These are phyloP conservation scores for Phaetusa simplex DNA, from an alignment of 2,113 vertebrate species.

Conservation along the genomic window DNA sequence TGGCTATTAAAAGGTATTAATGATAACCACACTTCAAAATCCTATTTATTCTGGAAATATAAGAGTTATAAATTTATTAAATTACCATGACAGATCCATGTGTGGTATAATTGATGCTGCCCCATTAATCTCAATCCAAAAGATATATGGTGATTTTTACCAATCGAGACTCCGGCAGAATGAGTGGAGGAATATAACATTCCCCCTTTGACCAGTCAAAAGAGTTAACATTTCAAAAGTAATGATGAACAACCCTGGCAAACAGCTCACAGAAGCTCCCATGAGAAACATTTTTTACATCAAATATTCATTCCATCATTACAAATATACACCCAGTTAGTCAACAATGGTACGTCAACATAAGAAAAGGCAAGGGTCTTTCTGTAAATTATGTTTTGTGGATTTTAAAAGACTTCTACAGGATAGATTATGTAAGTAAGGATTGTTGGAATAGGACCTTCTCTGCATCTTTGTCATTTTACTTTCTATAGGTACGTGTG, in stretches of 20 bases:
- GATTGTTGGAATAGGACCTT: background rate
- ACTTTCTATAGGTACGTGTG: background rate
- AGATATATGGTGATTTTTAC: background rate
- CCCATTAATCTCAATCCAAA: background rate
- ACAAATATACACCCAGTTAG: background rate
- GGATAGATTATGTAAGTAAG: background rate
- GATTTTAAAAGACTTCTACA: background rate
- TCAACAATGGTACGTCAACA: background rate
- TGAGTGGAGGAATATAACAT: background rate
- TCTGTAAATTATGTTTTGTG: background rate
- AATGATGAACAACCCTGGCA: background rate
- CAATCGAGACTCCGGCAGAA: background rate
- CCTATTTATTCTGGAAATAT: background rate
- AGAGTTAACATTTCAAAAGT: background rate
- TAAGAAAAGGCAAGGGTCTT: background rate
- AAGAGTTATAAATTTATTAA: background rate
- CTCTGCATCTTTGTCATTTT: background rate
- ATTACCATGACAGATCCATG: background rate
- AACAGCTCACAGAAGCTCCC: background rate
- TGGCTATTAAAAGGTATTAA: background rate
- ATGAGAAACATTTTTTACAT: background rate
- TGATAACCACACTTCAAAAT: background rate
- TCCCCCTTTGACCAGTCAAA: background rate
- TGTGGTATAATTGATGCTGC: background rate
- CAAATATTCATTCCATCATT: slow-evolving; percentile 9